Conservation (phyloP, 2,888 invertebrate species). For the Nineta flava region DNA sequence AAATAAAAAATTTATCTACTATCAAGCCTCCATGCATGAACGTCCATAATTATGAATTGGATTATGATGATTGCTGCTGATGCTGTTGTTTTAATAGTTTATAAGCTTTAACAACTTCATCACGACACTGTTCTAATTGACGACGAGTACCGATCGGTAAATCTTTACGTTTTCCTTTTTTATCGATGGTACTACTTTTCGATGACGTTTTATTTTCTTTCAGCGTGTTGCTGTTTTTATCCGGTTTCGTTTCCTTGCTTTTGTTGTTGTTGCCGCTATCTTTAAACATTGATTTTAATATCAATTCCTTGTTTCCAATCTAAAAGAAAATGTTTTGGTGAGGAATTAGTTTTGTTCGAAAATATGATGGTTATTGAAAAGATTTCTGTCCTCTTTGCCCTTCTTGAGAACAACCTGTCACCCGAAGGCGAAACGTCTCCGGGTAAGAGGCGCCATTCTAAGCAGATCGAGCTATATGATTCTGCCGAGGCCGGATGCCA, state of each 20-base stretch:
- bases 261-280: constrained; percentile 9
- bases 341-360: too few species aligned
- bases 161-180: constrained; percentile 43
- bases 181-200: constrained; percentile 22
- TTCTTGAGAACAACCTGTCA: too few species aligned
- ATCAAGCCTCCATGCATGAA: too few species aligned
- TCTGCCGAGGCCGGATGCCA: too few species aligned
- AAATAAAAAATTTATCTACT: too few species aligned
- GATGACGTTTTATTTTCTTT: constrained; percentile 7
- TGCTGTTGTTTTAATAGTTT: constrained; percentile 30
- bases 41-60: too few species aligned
- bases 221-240: too few species aligned
- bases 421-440: too few species aligned
- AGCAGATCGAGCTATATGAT: too few species aligned
- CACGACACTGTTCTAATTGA: constrained; percentile 41
- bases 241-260: constrained; percentile 8
- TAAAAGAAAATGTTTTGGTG: constrained; percentile 26
- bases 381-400: too few species aligned
- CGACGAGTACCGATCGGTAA: constrained; percentile 37
- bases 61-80: constrained; percentile 13
- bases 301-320: constrained; percentile 46
- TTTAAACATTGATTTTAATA: constrained; percentile 37
- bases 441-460: too few species aligned
- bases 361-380: too few species aligned
- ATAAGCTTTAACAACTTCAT: constrained; percentile 40